These are phyloP conservation scores for Poeciliopsis turneri DNA, from an alignment of 2,797 vertebrate species.

Conservation along the genomic window DNA sequence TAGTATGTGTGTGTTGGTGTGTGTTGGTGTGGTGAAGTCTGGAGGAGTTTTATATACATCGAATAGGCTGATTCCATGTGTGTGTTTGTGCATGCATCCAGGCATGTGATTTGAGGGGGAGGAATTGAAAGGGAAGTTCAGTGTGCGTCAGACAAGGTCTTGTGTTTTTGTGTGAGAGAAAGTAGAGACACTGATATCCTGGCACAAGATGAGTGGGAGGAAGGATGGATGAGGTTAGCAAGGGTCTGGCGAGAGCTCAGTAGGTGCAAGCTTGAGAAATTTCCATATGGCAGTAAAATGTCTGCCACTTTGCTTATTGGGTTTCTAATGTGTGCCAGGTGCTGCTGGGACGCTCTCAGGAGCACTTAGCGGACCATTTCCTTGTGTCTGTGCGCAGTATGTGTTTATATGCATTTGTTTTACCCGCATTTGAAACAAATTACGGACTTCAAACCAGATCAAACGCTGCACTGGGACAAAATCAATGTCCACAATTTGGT, in stretches of 20 bases:
- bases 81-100: conserved; percentile 54
- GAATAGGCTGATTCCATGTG: conserved; percentile 35
- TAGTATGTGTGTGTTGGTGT: conserved; percentile 15
- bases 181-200: conserved; percentile 57
- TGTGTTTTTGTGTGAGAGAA: conserved; percentile 34
- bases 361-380: conserved; percentile 37
- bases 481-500: conserved; percentile 29
- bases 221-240: conserved; percentile 66
- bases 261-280: conserved; percentile 78
- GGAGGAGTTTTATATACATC: conserved; percentile 43
- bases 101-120: conserved; percentile 52
- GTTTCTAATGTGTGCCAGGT: conserved; percentile 83
- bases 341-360: conserved; percentile 51
- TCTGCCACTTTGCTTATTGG: conserved; percentile 84
- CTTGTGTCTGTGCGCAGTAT: conserved; percentile 35
- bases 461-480: conserved; percentile 28
- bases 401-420: conserved; percentile 50
- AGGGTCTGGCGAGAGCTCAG: conserved; percentile 61
- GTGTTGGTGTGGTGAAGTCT: conserved; percentile 24
- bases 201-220: conserved; percentile 68
- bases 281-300: conserved; percentile 84
- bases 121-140: conserved; percentile 38
- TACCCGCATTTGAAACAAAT: conserved; percentile 52
- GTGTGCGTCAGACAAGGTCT: conserved; percentile 32
- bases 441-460: conserved; percentile 52